Evolutionary conservation across 2,113 vertebrate species (phyloP).

Genomic region (Canis aureus): DNA sequence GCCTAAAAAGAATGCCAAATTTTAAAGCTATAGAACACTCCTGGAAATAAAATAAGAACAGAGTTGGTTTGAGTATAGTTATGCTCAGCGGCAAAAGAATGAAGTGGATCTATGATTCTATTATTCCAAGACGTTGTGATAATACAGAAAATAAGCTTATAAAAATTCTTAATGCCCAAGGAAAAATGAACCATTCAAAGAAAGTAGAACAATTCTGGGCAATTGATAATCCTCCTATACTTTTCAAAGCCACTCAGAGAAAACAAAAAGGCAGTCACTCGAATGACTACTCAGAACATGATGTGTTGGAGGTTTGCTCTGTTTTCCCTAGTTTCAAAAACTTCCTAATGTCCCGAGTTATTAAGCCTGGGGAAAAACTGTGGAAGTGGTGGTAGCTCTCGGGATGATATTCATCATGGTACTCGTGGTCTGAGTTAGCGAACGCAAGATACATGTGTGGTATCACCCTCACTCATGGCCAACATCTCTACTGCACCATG

Average conservation of each 20-base stretch:
- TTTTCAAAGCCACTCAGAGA: neutral
- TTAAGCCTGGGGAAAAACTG: neutral
- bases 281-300: neutral
- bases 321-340: constrained; percentile 12
- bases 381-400: neutral
- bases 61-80: neutral
- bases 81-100: neutral
- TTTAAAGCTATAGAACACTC: neutral
- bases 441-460: neutral
- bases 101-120: neutral
- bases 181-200: neutral
- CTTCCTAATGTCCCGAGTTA: neutral
- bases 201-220: neutral
- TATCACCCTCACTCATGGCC: neutral
- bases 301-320: neutral
- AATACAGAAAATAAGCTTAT: neutral
- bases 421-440: neutral
- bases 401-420: neutral
- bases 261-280: neutral
- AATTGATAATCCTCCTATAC: neutral
- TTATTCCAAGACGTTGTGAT: neutral
- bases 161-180: neutral
- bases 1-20: neutral
- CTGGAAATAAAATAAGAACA: neutral
- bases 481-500: neutral